phyloP scores from a whole-genome alignment of 2,113 vertebrate species.

The Herpailurus yagouaroundi region DNA sequence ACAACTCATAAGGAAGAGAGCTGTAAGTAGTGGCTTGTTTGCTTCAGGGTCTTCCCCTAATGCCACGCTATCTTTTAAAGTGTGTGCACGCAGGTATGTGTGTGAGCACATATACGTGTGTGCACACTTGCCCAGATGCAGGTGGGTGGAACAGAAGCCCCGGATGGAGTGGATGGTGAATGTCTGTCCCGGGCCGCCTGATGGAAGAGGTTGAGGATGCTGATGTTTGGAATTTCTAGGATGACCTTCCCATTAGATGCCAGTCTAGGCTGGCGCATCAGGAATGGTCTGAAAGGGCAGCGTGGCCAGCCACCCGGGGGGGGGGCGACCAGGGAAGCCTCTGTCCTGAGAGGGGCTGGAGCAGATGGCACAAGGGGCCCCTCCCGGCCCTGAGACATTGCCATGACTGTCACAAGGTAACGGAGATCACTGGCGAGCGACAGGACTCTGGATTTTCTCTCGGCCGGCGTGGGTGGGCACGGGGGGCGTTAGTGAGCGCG shows the following conservation, averaged over 20 bases:
- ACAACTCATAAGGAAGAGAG: neutral
- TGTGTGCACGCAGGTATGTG: neutral
- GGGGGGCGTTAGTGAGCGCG: fast-evolving
- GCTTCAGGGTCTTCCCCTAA: neutral
- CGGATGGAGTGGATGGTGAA: too few relatives aligned
- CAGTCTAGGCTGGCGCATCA: neutral
- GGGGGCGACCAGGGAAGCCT: neutral
- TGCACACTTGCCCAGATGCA: neutral
- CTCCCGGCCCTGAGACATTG: neutral
- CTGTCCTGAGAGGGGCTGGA: neutral
- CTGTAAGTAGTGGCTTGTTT: neutral
- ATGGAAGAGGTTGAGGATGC: neutral
- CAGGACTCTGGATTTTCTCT: neutral
- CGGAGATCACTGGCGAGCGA: neutral
- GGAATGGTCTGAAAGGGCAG: neutral
- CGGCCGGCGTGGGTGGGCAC: too few relatives aligned
- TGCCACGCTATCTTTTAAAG: neutral
- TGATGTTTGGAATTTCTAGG: neutral
- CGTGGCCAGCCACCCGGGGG: neutral
- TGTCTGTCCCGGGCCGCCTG: neutral
- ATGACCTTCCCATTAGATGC: neutral
- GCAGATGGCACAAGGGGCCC: neutral
- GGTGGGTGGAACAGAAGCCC: neutral
- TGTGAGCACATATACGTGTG: neutral
- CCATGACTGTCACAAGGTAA: neutral